Evolutionary conservation across 1,140 invertebrate species (phyloP).

Genomic region (Aphaenogaster rudis): DNA sequence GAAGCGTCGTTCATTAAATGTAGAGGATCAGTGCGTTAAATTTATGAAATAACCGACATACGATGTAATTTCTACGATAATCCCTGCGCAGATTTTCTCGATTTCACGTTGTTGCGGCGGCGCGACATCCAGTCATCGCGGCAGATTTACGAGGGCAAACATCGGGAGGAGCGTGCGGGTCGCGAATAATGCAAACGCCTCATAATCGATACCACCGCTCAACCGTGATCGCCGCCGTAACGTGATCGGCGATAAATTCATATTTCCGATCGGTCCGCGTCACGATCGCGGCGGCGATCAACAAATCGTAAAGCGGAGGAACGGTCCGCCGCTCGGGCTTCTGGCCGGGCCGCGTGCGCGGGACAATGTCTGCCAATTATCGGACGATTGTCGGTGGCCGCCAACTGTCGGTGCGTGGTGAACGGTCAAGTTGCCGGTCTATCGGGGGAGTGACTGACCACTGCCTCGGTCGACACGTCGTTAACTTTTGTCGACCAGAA

Average conservation of each 20-base stretch:
- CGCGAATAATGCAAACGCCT: neutral
- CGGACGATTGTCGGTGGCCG: conserved; percentile 80
- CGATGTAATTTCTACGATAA: neutral
- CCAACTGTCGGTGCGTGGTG: conserved; percentile 82
- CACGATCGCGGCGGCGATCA: conserved; percentile 73
- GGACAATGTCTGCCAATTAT: conserved; percentile 85
- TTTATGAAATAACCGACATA: neutral
- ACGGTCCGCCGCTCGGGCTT: neutral
- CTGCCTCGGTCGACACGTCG: conserved; percentile 53
- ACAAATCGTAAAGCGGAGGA: conserved; percentile 86
- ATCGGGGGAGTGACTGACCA: conserved; percentile 76
- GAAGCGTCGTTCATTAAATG: neutral
- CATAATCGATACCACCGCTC: conserved; percentile 43
- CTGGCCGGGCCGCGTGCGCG: neutral
- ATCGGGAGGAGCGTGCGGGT: conserved; percentile 35
- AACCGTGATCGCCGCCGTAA: conserved; percentile 75
- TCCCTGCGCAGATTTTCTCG: neutral
- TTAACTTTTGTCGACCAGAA: conserved; percentile 18
- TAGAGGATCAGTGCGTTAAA: neutral
- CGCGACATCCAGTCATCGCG: conserved; percentile 50
- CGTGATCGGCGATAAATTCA: conserved; percentile 76
- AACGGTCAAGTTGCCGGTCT: conserved; percentile 78
- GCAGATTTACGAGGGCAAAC: conserved; percentile 82
- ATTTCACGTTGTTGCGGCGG: conserved; percentile 55
- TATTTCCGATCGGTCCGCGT: conserved; percentile 69